These are phyloP conservation scores for Tribolium freemani DNA, from an alignment of 2,888 invertebrate genomes.

Conservation along the genomic window DNA sequence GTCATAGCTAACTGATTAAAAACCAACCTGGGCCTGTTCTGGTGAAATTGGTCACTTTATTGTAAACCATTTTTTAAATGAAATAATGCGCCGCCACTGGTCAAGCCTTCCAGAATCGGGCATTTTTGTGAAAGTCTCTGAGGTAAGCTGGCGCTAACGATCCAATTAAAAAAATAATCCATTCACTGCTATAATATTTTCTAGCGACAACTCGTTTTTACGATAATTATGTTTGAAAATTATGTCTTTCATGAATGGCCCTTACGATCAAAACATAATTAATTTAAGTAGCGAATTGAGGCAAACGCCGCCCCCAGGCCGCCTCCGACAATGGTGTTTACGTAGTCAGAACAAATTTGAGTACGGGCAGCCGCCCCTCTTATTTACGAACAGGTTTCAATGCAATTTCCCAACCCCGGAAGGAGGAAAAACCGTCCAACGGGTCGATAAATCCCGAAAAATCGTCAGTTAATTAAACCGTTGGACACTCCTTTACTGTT, in stretches of 20 bases:
- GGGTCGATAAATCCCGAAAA: not conserved
- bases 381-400: slow-evolving; percentile 29
- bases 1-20: too few species aligned
- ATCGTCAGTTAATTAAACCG: not conserved
- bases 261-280: slow-evolving; percentile 12
- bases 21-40: too few species aligned
- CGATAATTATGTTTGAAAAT: too few species aligned
- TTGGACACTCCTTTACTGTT: too few species aligned
- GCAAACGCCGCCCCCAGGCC: slow-evolving; percentile 4
- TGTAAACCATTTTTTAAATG: too few species aligned
- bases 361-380: slow-evolving; percentile 38
- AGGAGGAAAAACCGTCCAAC: not conserved
- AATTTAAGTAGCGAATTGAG: slow-evolving; percentile 25
- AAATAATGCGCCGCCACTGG: too few species aligned
- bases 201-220: too few species aligned
- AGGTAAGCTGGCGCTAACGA: not conserved
- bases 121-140: slow-evolving; percentile 5
- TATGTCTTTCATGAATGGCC: not conserved
- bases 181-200: not conserved
- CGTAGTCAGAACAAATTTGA: slow-evolving; percentile 47
- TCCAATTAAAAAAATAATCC: not conserved
- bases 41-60: too few species aligned
- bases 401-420: slow-evolving; percentile 22
- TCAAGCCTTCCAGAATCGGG: not conserved
- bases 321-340: slow-evolving; percentile 37